Evolutionary conservation across 2,888 invertebrate genomes (phyloP).

Genomic region (Masnerella sp.): DNA sequence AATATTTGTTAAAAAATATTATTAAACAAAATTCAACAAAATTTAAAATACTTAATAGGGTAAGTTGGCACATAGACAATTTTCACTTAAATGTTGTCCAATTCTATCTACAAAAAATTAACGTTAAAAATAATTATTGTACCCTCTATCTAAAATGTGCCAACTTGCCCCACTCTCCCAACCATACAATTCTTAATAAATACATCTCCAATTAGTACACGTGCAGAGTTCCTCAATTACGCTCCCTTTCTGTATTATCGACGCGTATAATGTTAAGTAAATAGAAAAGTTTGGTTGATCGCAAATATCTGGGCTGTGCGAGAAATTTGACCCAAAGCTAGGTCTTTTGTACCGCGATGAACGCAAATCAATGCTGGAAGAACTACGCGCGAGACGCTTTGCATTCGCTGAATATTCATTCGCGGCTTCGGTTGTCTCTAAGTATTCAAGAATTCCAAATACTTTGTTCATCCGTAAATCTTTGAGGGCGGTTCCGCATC

Average conservation of each 20-base stretch:
- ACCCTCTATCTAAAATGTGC: no score
- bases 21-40: no score
- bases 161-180: no score
- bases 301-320: conserved; percentile 39
- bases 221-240: no score
- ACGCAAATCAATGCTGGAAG: conserved; percentile 67
- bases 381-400: conserved; percentile 65
- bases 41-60: no score
- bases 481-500: conserved; percentile 53
- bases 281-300: conserved; percentile 15
- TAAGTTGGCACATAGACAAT: no score
- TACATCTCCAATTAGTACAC: no score
- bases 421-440: conserved; percentile 62
- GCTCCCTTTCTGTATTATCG: not conserved
- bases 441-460: conserved; percentile 69
- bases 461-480: conserved; percentile 62
- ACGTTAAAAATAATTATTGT: no score
- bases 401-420: conserved; percentile 72
- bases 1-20: no score
- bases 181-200: no score
- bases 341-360: conserved; percentile 66
- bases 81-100: no score
- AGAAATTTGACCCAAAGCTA: conserved; percentile 66
- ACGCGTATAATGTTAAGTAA: conserved; percentile 4
- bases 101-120: no score